Base-by-base conservation (phyloP, 2,888 invertebrate genomes). In the Nemurella pictetii region DNA sequence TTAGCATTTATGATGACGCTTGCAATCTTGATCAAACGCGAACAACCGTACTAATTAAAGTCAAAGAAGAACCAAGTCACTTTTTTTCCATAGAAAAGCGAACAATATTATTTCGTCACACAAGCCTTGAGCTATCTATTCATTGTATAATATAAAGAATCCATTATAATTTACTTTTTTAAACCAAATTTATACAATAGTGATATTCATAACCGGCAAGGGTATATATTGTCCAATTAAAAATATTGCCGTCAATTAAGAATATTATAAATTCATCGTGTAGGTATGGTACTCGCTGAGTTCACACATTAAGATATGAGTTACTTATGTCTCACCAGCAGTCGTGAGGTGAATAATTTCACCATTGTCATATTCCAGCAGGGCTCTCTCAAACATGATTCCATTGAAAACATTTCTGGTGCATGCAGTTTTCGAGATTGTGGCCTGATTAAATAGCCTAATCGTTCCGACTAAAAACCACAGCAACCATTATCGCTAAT, bases 1-100 rank as follows among this genome's bases (percentile, higher is more conserved):
- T 82, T 82, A 82, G 82, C 82, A 82, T 82, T 82, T 82, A 36
- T 81, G 80, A 81, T 36, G 80, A 36, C 80, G 78, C 30, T 26
- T 25, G 35, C 72, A 26, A 72, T 82, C 82, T 82, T 81, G 80
- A 81, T 81, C 80, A n/a, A 26, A 32, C 9, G 15, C 80, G 80
- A 81, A 36, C 82, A 28, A 27, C 55, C 72, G 55, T 55, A 78
- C 72, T 72, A 82, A 82, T 82, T 82, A 82, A 28, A n/a, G 20
- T 55, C 82, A 82, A 72, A 55, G 82, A 55, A 82, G 72, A 26
- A 28, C 20, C 20, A 55, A 26, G 26, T 27, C 78, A 78, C n/a
- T 78, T 78, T 30, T 27, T 78, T 28, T 78, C 26, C 26, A 75
- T 75, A 75, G 28, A 27, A 75, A 75, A 78, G 28, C 30, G n/a